A percentile compares a stretch with the other conserved stretches of the same genome.
These are phyloP conservation scores for Argyresthia albistria DNA, from an alignment of 2,888 invertebrate species.

Conservation along the genomic window DNA sequence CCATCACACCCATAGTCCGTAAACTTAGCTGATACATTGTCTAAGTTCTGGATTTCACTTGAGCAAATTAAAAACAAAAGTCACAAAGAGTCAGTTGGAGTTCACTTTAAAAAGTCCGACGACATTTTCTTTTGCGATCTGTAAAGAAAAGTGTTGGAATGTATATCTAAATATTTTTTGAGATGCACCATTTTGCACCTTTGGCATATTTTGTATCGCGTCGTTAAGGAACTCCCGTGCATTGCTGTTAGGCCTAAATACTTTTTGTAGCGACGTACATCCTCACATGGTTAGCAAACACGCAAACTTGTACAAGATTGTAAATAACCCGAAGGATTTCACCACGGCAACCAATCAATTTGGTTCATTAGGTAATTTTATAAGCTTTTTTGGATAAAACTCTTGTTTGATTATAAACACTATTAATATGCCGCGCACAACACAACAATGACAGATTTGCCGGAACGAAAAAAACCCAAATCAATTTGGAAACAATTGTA, in stretches of 20 bases:
- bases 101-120: constrained; percentile 7
- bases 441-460: background rate
- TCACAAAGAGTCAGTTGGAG: constrained; percentile 4
- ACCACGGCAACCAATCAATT: background rate
- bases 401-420: background rate
- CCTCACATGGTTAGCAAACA: too few species aligned
- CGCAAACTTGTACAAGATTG: too few species aligned
- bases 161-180: background rate
- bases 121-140: constrained; percentile 13
- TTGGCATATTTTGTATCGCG: background rate
- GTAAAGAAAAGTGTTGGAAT: constrained; percentile 10
- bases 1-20: constrained; percentile 52
- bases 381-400: background rate
- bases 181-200: background rate
- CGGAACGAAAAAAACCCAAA: constrained; percentile 10
- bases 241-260: too few species aligned
- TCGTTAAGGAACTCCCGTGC: background rate
- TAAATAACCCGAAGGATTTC: background rate
- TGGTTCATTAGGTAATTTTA: background rate
- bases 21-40: constrained; percentile 3
- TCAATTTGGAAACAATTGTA: constrained; percentile 5
- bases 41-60: background rate
- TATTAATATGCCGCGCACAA: too few species aligned
- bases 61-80: constrained; percentile 3
- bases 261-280: too few species aligned